Evolutionary conservation across 2,113 vertebrate species (phyloP).

Genomic region (Macrotis lagotis): DNA sequence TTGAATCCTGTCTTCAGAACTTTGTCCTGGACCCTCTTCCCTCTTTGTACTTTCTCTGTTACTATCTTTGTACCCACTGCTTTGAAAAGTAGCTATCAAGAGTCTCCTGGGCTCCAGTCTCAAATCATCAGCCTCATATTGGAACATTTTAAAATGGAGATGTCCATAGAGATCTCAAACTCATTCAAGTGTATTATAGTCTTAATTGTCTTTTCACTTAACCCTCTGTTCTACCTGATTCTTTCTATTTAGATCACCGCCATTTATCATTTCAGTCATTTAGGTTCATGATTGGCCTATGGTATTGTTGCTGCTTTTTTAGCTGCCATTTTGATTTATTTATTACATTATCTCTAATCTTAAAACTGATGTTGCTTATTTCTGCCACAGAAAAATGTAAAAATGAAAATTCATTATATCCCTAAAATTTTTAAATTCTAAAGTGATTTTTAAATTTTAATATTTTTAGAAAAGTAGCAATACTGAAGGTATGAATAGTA

Average conservation of each 20-base stretch:
- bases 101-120: no score
- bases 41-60: no score
- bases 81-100: no score
- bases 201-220: not conserved
- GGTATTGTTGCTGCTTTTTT: not conserved
- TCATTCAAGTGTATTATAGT: not conserved
- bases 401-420: not conserved
- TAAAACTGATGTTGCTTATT: not conserved
- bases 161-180: not conserved
- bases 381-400: not conserved
- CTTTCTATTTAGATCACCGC: no score
- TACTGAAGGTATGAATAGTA: slow-evolving; percentile 97
- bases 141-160: not conserved
- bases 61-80: no score
- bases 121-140: not conserved
- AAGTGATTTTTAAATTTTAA: slow-evolving; percentile 54
- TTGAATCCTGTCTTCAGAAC: not conserved
- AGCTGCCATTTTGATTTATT: not conserved
- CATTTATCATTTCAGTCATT: no score
- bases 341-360: not conserved
- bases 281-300: not conserved
- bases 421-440: no score
- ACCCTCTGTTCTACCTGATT: no score
- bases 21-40: no score
- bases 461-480: no score